A percentile compares a stretch with the other conserved stretches of the same genome.
These are phyloP conservation scores for Pempheris klunzingeri DNA, from an alignment of 2,797 vertebrate genomes.

Conservation along the genomic window DNA sequence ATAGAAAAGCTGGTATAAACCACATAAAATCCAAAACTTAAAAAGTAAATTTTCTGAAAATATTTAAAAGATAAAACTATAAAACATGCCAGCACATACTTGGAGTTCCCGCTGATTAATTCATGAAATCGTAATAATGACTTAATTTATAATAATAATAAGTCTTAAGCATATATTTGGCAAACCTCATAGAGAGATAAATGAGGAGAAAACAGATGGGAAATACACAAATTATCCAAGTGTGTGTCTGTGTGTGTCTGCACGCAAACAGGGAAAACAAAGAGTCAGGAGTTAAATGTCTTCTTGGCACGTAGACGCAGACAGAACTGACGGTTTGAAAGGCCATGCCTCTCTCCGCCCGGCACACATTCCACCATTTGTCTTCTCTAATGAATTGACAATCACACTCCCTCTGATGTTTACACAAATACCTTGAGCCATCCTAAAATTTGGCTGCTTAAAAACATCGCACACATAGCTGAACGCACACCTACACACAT, in stretches of 20 bases:
- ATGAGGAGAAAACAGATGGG: slow-evolving; percentile 13
- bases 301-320: slow-evolving; percentile 38
- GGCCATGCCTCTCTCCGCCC: slow-evolving; percentile 47
- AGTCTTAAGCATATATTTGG: slow-evolving; percentile 18
- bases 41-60: background rate
- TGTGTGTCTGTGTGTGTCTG: background rate
- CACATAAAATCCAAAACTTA: background rate
- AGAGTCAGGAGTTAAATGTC: slow-evolving; percentile 37
- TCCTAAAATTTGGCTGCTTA: slow-evolving; percentile 64
- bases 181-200: slow-evolving; percentile 1
- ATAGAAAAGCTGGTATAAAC: background rate
- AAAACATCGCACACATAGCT: slow-evolving; percentile 38
- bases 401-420: slow-evolving; percentile 73
- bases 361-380: slow-evolving; percentile 66
- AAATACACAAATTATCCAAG: background rate
- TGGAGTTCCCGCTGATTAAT: no score
- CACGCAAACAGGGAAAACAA: slow-evolving; percentile 1
- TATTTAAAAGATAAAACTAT: background rate
- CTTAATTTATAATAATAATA: slow-evolving; percentile 2
- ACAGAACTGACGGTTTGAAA: slow-evolving; percentile 59
- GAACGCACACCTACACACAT: background rate
- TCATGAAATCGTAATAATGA: no score
- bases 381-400: slow-evolving; percentile 81
- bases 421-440: slow-evolving; percentile 74
- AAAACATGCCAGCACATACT: no score